phyloP scores from a whole-genome alignment of 2,113 vertebrate species.

The Miniopterus natalensis region DNA sequence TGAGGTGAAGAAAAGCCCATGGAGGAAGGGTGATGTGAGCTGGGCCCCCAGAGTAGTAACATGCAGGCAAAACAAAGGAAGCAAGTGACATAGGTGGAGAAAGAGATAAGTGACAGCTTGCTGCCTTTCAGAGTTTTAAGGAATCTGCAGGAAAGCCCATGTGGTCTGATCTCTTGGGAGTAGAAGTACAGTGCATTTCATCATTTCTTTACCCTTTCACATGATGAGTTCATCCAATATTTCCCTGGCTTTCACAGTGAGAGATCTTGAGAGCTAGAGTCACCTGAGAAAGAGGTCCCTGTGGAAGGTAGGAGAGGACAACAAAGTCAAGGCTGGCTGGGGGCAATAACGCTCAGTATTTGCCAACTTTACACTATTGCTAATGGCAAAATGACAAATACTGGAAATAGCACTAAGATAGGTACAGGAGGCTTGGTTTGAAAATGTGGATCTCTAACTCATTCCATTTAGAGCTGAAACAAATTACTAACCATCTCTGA shows the following conservation, averaged over 20 bases:
- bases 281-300: not conserved
- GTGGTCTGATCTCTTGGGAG: not conserved
- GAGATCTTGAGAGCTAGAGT: not conserved
- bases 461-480: not conserved
- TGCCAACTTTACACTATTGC: not conserved
- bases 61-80: not conserved
- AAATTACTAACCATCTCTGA: not conserved
- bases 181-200: not conserved
- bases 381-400: not conserved
- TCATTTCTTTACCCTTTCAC: not conserved
- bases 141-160: not conserved
- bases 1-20: not conserved
- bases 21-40: not conserved
- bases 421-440: not conserved
- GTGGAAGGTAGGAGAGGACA: not conserved
- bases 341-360: not conserved
- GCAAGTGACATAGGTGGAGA: not conserved
- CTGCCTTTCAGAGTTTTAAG: not conserved
- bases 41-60: not conserved
- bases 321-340: not conserved
- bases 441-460: not conserved
- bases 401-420: not conserved
- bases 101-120: not conserved
- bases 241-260: not conserved
- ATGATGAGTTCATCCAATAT: not conserved